Evolutionary conservation across 2,888 invertebrate species (phyloP).

Genomic region (Lasioglossum leucozonium): DNA sequence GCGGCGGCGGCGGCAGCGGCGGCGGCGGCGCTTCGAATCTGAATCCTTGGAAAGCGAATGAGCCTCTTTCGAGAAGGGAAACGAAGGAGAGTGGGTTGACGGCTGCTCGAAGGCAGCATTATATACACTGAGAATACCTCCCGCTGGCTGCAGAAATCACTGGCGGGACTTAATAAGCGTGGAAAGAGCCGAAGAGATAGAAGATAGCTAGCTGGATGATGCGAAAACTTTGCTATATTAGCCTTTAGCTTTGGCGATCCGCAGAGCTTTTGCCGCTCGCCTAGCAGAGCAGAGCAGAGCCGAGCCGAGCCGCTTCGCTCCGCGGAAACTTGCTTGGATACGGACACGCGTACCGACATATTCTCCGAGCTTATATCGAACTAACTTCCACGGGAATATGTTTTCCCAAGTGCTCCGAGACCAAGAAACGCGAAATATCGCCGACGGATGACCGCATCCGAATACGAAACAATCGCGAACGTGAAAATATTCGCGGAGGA

Average conservation of each 20-base stretch:
- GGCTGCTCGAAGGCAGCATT: constrained; percentile 72
- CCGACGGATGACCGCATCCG: constrained; percentile 26
- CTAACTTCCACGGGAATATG: constrained; percentile 57
- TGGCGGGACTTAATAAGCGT: constrained; percentile 83
- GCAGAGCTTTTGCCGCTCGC: constrained; percentile 77
- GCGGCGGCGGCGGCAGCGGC: no score
- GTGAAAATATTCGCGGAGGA: background rate
- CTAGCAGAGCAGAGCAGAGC: background rate
- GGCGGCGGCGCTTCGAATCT: constrained; percentile 48
- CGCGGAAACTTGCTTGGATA: constrained; percentile 74
- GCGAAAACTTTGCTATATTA: constrained; percentile 84
- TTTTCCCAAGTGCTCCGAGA: constrained; percentile 36
- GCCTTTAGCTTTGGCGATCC: constrained; percentile 81
- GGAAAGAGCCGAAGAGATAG: constrained; percentile 79
- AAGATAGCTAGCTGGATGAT: constrained; percentile 83
- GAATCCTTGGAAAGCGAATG: constrained; percentile 66
- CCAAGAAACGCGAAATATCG: constrained; percentile 43
- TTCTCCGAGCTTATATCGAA: constrained; percentile 58
- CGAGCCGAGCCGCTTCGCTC: constrained; percentile 71
- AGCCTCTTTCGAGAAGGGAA: constrained; percentile 52
- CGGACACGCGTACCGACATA: constrained; percentile 58
- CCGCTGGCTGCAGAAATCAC: constrained; percentile 81
- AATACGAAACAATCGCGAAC: background rate
- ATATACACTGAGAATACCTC: constrained; percentile 71
- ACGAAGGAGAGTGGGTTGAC: constrained; percentile 66